Evolutionary conservation across 1,140 invertebrate species (phyloP), one percentile per base, ranked within the genome.

Genomic region (Asobara japonica): DNA sequence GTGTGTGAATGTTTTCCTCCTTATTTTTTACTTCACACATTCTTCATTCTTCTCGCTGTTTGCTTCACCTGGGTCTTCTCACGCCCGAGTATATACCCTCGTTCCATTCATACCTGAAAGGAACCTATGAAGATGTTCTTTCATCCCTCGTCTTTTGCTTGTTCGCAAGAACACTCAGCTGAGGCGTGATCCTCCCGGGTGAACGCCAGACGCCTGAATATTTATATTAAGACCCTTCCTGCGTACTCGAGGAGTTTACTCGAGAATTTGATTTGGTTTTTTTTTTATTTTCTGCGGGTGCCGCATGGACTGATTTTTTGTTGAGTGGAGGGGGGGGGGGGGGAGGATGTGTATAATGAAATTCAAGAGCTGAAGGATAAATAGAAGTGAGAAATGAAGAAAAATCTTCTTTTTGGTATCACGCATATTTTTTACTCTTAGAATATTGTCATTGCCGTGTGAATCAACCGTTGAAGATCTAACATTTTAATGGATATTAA

Each of bases 91-190:
- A 20, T 33, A 62, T 31, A 56, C 41, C 20, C 8, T 18, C 30
- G 29, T 66, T 31, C 16, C n/a, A 45, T 65, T 66, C 62, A 38
- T 61, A 10, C 60, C 2, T 33, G 41, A 25, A 61, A 30, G 51
- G 51, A 56, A 18, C 27, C 51, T 69, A 69, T 69, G 67, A 69
- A 69, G 67, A 69, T 69, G 67, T 69, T 38, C 67, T 69, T 38
- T 69, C 51, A 18, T 60, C 29, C 27, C 51, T 69, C 51, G 16
- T 25, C 38, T 45, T 45, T 31, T 56, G 41, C 66, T 68, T 48
- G 29, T 30, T 68, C 48, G 27, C 45, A 18, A 27, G 27, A 33
- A 30, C 51, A 69, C 48, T 56, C 51, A 25, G 51, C 51, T 25
- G 51, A 56, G 51, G 51, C 51, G 51, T 56, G 51, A 56, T 56